Base-by-base conservation (phyloP, 2,888 invertebrate genomes). In the Plagiodera versicolora region DNA sequence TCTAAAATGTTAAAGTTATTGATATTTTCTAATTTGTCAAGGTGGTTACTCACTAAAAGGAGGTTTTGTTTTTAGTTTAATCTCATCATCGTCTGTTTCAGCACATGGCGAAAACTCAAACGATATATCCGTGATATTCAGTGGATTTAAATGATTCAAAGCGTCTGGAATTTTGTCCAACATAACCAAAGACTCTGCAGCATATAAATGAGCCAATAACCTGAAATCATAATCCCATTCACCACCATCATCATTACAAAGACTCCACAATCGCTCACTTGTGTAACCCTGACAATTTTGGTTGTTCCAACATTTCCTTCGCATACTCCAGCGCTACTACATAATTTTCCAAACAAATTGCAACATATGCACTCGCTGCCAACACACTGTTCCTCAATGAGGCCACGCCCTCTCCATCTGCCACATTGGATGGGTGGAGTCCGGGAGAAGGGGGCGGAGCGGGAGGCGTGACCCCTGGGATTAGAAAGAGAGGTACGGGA, bases 191-290 rank as follows among this genome's bases (percentile, higher is more conserved):
- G 94, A 90, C 81, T 97, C 95, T 0, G 94, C 94, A 53, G 92
- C 90, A 79, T 97, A 97, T 71, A 96, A 85, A 78, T 94, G 92
- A 0, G 89, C 95, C 72, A 96, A 83, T 69, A 93, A 86, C 78
- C 91, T 90, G 67, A 17, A 72, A 74, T 68, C 11, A 24, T 1
- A 14, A 8, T 1, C 5, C 6, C 18, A 16, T 45, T 10, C 18
- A 49, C 18, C 35, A 32, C 32, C 32, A 18, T n/a, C n/a, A n/a
- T n/a, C n/a, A n/a, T n/a, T 49, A n/a, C 17, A 11, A 20, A 49
- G 3, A 49, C 5, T 10, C 9, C 14, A 49, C 49, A 49, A 49
- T 28, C 5, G 64, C 78, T 74, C 78, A 89, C 88, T 83, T 87
- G 73, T 91, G 89, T 16, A 87, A 86, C 59, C 87, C 89, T 0